Evolutionary conservation across 2,888 invertebrate genomes (phyloP).

Genomic region (Callimorpha dominula): DNA sequence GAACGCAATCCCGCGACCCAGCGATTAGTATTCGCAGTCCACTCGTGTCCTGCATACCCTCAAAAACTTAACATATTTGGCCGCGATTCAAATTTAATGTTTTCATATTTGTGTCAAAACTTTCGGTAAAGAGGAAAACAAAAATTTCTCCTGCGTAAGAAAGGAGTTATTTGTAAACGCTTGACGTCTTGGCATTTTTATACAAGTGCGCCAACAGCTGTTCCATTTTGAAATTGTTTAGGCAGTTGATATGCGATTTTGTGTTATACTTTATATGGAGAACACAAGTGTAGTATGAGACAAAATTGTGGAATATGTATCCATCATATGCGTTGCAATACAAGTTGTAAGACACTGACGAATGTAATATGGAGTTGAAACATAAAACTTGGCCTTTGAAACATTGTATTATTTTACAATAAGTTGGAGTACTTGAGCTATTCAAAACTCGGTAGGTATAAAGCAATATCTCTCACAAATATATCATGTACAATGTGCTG

Average conservation of each 20-base stretch:
- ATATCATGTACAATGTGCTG: conserved; percentile 41
- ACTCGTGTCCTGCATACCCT: conserved; percentile 70
- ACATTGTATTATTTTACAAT: conserved; percentile 71
- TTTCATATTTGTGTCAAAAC: conserved; percentile 83
- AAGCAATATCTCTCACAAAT: conserved; percentile 50
- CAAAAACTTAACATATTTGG: conserved; percentile 81
- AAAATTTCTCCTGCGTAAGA: conserved; percentile 75
- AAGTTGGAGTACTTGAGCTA: conserved; percentile 56
- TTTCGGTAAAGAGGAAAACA: conserved; percentile 78
- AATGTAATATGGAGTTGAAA: conserved; percentile 77
- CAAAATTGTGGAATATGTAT: conserved; percentile 73
- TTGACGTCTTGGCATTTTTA: conserved; percentile 83
- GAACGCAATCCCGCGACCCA: conserved; percentile 53
- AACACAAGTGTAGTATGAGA: conserved; percentile 57
- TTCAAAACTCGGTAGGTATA: conserved; percentile 54
- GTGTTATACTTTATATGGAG: conserved; percentile 69
- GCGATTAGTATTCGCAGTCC: conserved; percentile 75
- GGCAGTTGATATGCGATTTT: conserved; percentile 72
- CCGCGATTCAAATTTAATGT: conserved; percentile 83
- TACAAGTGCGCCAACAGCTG: conserved; percentile 76
- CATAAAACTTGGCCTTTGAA: conserved; percentile 68
- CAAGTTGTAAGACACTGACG: conserved; percentile 83
- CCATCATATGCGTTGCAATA: conserved; percentile 79
- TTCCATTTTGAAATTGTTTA: conserved; percentile 81
- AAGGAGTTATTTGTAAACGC: conserved; percentile 83